Conservation (phyloP, 2,888 invertebrate genomes). For the Mesoligia furuncula region DNA sequence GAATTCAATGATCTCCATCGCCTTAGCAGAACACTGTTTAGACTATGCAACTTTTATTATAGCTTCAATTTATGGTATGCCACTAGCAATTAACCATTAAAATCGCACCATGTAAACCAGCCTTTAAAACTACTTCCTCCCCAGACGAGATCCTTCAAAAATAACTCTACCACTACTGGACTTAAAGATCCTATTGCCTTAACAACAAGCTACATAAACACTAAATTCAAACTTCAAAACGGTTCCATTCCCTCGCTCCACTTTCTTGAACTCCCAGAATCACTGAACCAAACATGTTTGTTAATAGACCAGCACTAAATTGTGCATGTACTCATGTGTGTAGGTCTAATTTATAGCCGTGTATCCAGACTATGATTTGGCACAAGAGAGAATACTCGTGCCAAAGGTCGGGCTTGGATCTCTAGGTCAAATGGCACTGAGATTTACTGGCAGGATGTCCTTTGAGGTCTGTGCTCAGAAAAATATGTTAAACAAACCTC, state of each 20-base stretch:
- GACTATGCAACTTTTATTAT: not conserved
- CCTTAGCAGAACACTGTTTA: not conserved
- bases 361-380: constrained; percentile 56
- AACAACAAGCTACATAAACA: constrained; percentile 1
- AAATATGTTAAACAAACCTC: not conserved
- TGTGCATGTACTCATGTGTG: constrained; percentile 56
- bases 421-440: constrained; percentile 30
- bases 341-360: constrained; percentile 51
- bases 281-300: constrained; percentile 46
- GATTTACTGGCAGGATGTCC: constrained; percentile 9
- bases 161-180: not conserved
- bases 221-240: constrained; percentile 12
- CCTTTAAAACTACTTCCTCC: not conserved
- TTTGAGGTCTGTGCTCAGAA: not conserved
- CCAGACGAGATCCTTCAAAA: not conserved
- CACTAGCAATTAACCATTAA: not conserved
- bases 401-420: constrained; percentile 43
- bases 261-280: constrained; percentile 33
- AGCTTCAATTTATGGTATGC: not conserved
- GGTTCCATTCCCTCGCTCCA: not conserved
- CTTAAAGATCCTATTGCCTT: not conserved
- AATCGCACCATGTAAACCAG: no score
- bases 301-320: constrained; percentile 57
- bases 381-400: constrained; percentile 45
- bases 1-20: no score